Evolutionary conservation across 2,888 invertebrate species (phyloP), one percentile per base, ranked within the genome.

Genomic region (Spodoptera littoralis): DNA sequence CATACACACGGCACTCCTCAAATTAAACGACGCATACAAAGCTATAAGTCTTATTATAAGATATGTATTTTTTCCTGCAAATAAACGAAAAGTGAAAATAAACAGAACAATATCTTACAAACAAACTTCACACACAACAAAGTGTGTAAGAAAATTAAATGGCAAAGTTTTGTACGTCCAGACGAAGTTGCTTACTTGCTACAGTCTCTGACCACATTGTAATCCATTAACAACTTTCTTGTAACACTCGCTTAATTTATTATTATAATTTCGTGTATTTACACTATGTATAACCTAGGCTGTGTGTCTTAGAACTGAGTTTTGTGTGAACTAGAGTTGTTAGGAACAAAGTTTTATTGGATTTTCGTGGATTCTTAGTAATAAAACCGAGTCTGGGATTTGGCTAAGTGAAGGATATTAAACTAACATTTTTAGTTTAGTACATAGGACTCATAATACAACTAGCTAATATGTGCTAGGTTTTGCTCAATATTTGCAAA

Each of bases 211-310:
- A 84, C 86, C 84, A 77, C 82, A 80, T 67, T 78, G 77, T 85
- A 85, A 87, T 84, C 80, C 84, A 86, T 87, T 88, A 85, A 80
- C 80, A 85, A 87, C 80, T 84, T 86, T 81, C 82, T 82, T 82
- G 78, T 79, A 76, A 64, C 67, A 61, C 71, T 64, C 79, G 77
- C 81, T 80, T 70, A 63, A 81, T 80, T 73, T 73, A 70, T 70
- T 68, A 64, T 68, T 56, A 70, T 67, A 77, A 71, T 74, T 70
- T 72, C 68, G 66, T 75, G 48, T 42, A 62, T 58, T 45, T 41
- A 48, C 51, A 49, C 51, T n/a, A 9, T 55, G 59, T 36, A 43
- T 73, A 41, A 18, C 49, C 3, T 63, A 56, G 43, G 22, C 36
- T 51, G 12, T 43, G 44, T 24, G 4, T 36, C 36, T n/a, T 18